Evolutionary conservation across 2,797 vertebrate genomes (phyloP), one percentile per base, ranked within the genome.

Genomic region (Streptopelia turtur): DNA sequence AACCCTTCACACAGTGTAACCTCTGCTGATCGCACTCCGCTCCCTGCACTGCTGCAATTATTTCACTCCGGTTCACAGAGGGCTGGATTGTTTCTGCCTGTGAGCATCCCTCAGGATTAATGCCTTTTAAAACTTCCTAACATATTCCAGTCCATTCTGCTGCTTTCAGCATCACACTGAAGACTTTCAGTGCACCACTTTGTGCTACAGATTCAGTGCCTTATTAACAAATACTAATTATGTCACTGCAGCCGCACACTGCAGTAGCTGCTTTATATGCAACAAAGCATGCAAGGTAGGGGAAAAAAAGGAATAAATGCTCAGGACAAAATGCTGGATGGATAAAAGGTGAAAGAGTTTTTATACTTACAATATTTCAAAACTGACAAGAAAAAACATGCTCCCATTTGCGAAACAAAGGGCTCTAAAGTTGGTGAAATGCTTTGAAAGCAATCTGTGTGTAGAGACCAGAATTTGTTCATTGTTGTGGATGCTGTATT

Each of bases 81-180:
- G 50, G 45, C 24, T 81, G 69, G 35, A 74, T 83, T 77, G 56
- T 87, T 87, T 45, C 82, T 83, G 49, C 31, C 60, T 65, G 11
- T 1, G 6, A 68, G 15, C 31, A 69, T 85, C 53, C 89, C 69
- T 49, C 64, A 83, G 75, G 68, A 94, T 66, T 87, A 90, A 75
- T 81, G 57, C 30, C 27, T 89, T 70, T 88, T 88, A 80, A 86
- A 86, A 81, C 76, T 86, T 86, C 78, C 75, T 85, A 91, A 89
- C n/a, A 11, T 91, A 61, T 64, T 87, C 56, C 82, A 77, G 78
- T 10, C 37, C 11, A 1, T 90, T 91, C 55, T 89, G 77, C 63
- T 55, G 50, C 70, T 92, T 96, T 90, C 86, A 60, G 65, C 49
- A 49, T 91, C n/a, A 22, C 10, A 7, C 57, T 37, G n/a, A 87